Base-by-base conservation (phyloP, 2,113 vertebrate genomes). In the Brachyistius frenatus region DNA sequence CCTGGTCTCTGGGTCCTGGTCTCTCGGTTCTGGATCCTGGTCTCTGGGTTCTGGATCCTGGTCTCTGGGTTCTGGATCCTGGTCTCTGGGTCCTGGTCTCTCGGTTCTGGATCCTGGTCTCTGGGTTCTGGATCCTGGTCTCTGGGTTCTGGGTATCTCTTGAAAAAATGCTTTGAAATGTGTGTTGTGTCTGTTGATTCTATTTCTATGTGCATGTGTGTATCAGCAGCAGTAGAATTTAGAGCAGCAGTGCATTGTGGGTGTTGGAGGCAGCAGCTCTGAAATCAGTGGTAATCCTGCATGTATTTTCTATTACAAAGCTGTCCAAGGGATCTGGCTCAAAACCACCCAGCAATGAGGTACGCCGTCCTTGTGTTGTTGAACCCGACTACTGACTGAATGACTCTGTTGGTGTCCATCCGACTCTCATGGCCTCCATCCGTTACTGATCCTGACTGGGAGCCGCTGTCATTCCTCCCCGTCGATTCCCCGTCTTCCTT, bases 251-350 rank as follows among this genome's bases (percentile, higher is more conserved):
- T 68, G 31, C 3, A 8, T 39, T 49, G 31, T 53, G 37, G 67
- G 30, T 46, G 8, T 0, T 66, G 32, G 16, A 37, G 32, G 0
- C 9, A 39, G 56, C 55, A 75, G 14, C 30, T 30, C 35, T 71
- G 41, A 55, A 52, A 44, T 61, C 80, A 82, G 83, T 86, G 85
- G 85, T 92, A 91, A 91, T 73, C 73, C 75, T n/a, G 41, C 84
- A 36, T 94, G 78, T 94, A 89, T 93, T 94, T 90, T 94, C 82
- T 93, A 86, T 93, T 79, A 79, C 90, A 94, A 95, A 94, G 94
- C 93, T 94, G 92, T 85, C 93, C 91, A 88, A 84, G 82, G 93
- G 92, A 93, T 87, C 88, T 91, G 92, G 88, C 88, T 83, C 94
- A 91, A 86, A 90, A 87, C 75, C 93, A 93, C 80, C 91, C 93